These are phyloP conservation scores for Chamaea fasciata DNA, from an alignment of 2,113 vertebrate genomes.

Conservation along the genomic window DNA sequence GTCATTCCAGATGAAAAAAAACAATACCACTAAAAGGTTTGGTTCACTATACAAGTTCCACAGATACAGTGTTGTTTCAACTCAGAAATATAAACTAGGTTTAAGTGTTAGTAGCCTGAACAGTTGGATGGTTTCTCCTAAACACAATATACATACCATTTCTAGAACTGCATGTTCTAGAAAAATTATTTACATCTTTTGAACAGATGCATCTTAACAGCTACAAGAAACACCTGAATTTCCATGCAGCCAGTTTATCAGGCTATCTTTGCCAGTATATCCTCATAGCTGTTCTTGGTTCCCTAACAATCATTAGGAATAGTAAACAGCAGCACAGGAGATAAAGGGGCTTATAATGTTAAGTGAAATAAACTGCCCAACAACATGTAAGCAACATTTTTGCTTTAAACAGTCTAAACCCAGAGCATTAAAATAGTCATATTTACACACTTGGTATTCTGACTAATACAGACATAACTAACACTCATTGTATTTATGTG, in stretches of 20 bases:
- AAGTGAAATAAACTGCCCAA: not conserved
- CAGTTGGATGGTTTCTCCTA: not conserved
- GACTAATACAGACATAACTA: not conserved
- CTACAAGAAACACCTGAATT: not conserved
- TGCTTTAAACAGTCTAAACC: not conserved
- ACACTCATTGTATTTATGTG: not conserved
- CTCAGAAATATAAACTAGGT: not conserved
- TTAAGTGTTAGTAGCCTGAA: not conserved
- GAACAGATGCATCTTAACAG: not conserved
- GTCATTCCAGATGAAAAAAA: not conserved
- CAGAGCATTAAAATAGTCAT: not conserved
- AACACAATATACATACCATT: not conserved
- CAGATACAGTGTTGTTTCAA: not conserved
- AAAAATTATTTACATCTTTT: not conserved
- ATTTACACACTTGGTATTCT: not conserved
- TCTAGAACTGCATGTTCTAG: not conserved
- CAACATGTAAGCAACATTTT: not conserved
- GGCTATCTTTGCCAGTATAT: not conserved
- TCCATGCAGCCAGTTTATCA: not conserved
- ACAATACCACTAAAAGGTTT: not conserved
- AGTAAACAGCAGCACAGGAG: not conserved
- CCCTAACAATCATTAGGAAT: not conserved
- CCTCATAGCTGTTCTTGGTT: not conserved
- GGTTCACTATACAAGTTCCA: not conserved
- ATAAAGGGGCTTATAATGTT: not conserved